Evolutionary conservation across 2,888 invertebrate species (phyloP).

Genomic region (Saturnia pavonia): DNA sequence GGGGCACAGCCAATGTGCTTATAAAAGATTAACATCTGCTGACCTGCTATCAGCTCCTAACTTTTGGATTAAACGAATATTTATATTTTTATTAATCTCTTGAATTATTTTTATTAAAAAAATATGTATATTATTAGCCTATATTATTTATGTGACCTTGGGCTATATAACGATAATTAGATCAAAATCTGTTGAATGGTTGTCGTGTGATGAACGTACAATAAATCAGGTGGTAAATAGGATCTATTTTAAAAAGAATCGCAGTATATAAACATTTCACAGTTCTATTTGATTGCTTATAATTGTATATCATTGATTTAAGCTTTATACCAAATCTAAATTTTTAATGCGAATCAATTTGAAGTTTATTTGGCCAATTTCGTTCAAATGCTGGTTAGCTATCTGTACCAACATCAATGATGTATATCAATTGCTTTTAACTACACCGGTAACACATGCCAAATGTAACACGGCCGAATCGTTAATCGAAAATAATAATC

Average conservation of each 20-base stretch:
- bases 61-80: too few relatives aligned
- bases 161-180: background rate
- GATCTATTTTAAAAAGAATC: background rate
- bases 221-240: background rate
- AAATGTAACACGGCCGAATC: conserved; percentile 31
- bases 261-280: too few relatives aligned
- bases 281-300: too few relatives aligned
- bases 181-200: background rate
- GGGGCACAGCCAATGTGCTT: too few relatives aligned
- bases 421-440: conserved; percentile 25
- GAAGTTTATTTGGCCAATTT: background rate
- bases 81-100: too few relatives aligned
- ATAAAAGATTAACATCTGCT: too few relatives aligned
- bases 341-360: too few relatives aligned
- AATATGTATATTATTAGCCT: too few relatives aligned
- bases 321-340: too few relatives aligned
- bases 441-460: conserved; percentile 28
- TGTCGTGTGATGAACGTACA: background rate
- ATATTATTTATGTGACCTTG: background rate
- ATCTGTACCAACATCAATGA: conserved; percentile 25
- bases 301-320: too few relatives aligned
- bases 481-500: conserved; percentile 38
- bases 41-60: too few relatives aligned
- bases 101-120: too few relatives aligned
- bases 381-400: conserved; percentile 29